Evolutionary conservation across 2,113 vertebrate species (phyloP), one percentile per base, ranked within the genome.

Genomic region (Holacanthus passer): DNA sequence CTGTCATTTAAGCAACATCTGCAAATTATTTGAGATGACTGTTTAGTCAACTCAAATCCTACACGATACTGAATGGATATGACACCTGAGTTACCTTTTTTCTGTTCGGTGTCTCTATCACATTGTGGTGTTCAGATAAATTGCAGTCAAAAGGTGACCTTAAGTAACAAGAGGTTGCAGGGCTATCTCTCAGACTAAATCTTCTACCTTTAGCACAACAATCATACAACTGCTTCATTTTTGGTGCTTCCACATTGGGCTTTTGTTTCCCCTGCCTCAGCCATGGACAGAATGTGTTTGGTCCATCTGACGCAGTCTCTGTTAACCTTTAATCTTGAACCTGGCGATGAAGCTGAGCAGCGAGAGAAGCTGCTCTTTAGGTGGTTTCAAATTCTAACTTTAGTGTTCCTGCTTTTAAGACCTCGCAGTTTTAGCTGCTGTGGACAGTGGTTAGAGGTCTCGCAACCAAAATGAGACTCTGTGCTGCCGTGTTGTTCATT

Each of bases 301-400:
- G n/a, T n/a, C n/a, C n/a, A n/a, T n/a, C n/a, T n/a, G n/a, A n/a
- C n/a, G n/a, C n/a, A n/a, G n/a, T 35, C 60, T 63, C 45, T 50
- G 22, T 20, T 74, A 32, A 20, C 31, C 8, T 12, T 27, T 7
- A 13, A 27, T 27, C 2, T 27, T 9, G 27, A 56, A 58, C 2
- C 29, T 35, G 29, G 7, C 1, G 1, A 31, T 65, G 17, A 11
- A 53, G 45, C 31, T 22, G 24, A 45, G 37, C 16, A 31, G 24
- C 16, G 12, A 9, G 31, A 48, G 12, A 39, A 50, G 2, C 39
- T 63, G 58, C 37, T 73, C 39, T 66, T 59, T 31, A 29, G 24
- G 6, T 58, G 39, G 60, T 73, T 65, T 73, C 9, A 24, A 31
- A 59, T 2, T 67, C n/a, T 73, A 67, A 73, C 53, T 50, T 48